Percentiles rank a stretch among this genome's conserved stretches.
These are phyloP conservation scores for Limonius californicus DNA, from an alignment of 1,140 invertebrate genomes.

Conservation along the genomic window DNA sequence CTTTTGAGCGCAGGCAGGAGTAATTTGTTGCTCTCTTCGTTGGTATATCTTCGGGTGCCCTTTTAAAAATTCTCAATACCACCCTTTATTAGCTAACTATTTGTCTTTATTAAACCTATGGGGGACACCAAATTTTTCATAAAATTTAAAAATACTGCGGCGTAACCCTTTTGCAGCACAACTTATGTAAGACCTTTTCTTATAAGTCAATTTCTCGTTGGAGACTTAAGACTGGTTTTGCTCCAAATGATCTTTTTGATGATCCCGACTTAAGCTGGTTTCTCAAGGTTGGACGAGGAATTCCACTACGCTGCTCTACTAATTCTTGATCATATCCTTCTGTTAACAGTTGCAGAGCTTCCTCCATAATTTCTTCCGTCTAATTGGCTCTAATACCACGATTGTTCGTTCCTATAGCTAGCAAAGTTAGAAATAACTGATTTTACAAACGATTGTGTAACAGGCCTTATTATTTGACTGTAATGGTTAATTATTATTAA, in stretches of 20 bases:
- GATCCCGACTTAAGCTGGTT: slow-evolving; percentile 24
- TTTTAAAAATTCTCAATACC: background rate
- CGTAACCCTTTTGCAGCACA: background rate
- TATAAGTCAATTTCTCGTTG: slow-evolving; percentile 21
- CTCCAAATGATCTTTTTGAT: slow-evolving; percentile 15
- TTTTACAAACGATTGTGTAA: too few relatives aligned
- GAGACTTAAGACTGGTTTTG: slow-evolving; percentile 15
- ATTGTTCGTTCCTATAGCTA: too few relatives aligned
- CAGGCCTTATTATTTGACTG: too few relatives aligned
- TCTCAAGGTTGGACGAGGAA: slow-evolving; percentile 22
- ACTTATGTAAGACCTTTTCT: slow-evolving; percentile 14
- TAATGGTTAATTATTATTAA: too few relatives aligned
- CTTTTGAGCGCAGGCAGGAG: background rate
- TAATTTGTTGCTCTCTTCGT: background rate
- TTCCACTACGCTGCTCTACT: slow-evolving; percentile 19
- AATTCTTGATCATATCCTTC: slow-evolving; percentile 20
- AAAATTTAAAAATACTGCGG: slow-evolving; percentile 24
- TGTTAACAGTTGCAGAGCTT: slow-evolving; percentile 20
- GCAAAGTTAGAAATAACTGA: too few relatives aligned
- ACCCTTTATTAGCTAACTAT: slow-evolving; percentile 7
- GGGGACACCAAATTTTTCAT: slow-evolving; percentile 11
- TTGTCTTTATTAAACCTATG: slow-evolving; percentile 21
- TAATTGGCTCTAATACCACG: slow-evolving; percentile 23
- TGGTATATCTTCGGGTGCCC: background rate
- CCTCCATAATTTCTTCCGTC: slow-evolving; percentile 23